These are phyloP conservation scores for Neodiprion pinetum DNA, from an alignment of 1,140 invertebrate genomes.

Conservation along the genomic window DNA sequence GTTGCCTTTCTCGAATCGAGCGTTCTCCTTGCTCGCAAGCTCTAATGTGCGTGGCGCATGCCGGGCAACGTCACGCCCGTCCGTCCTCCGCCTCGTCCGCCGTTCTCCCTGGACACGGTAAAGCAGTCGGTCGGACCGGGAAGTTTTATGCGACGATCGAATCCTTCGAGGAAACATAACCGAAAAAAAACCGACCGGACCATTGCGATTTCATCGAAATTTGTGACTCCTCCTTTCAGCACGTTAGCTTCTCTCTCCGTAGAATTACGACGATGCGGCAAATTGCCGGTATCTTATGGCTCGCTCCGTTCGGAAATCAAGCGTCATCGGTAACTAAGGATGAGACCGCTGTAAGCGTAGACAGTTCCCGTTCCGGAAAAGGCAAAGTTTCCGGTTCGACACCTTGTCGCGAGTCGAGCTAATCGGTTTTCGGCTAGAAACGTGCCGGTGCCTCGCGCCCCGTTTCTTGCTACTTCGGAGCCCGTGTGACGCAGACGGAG, in stretches of 20 bases:
- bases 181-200: neutral
- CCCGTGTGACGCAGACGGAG: conserved; percentile 22
- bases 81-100: conserved; percentile 13
- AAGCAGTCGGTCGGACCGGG: neutral
- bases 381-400: conserved; percentile 33
- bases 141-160: neutral
- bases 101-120: neutral
- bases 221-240: conserved; percentile 23
- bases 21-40: conserved; percentile 25
- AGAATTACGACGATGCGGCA: conserved; percentile 26
- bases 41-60: conserved; percentile 42
- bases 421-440: conserved; percentile 33
- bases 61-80: conserved; percentile 45
- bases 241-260: neutral
- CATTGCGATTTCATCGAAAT: too few species aligned
- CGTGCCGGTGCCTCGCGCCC: conserved; percentile 34
- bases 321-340: conserved; percentile 8
- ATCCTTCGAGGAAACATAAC: neutral
- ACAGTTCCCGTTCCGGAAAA: too few species aligned
- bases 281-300: conserved; percentile 22
- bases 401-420: conserved; percentile 28
- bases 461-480: conserved; percentile 29
- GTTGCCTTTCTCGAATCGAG: conserved; percentile 27
- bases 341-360: neutral
- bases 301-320: conserved; percentile 22